phyloP scores from a whole-genome alignment of 2,797 vertebrate genomes.

The Parauchenoglanis punctatus region DNA sequence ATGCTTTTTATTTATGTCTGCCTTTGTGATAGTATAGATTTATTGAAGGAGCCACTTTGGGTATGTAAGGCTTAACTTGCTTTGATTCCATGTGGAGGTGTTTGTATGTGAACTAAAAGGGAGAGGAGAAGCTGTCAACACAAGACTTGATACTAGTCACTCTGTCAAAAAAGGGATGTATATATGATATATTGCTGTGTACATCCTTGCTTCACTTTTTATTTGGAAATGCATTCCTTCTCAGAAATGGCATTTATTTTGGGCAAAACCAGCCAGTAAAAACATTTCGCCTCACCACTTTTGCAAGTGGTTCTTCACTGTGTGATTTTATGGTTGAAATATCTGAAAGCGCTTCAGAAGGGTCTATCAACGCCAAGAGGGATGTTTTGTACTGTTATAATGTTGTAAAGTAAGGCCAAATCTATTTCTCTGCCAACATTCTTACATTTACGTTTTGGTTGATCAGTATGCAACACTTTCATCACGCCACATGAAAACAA shows the following conservation, averaged over 20 bases:
- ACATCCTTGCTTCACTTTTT: conserved; percentile 3
- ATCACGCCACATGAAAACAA: conserved; percentile 13
- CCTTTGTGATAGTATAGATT: conserved; percentile 27
- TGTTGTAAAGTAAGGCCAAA: conserved; percentile 12
- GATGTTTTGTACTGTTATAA: conserved; percentile 8
- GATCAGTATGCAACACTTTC: conserved; percentile 34
- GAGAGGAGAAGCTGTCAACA: conserved; percentile 26
- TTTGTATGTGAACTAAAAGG: conserved; percentile 41
- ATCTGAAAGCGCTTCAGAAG: conserved; percentile 15
- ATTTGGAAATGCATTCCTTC: conserved; percentile 28
- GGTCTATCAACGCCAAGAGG: conserved; percentile 11
- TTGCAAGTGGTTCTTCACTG: conserved; percentile 8
- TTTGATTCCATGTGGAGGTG: conserved; percentile 3
- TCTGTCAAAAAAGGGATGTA: neutral
- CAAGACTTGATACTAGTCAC: conserved; percentile 9
- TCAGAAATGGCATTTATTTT: conserved; percentile 11
- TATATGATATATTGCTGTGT: conserved; percentile 21
- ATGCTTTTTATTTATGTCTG: conserved; percentile 9
- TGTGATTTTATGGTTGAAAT: conserved; percentile 25
- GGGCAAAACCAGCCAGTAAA: conserved; percentile 27
- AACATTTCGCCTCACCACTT: conserved; percentile 16
- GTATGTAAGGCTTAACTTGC: conserved; percentile 24
- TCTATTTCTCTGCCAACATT: conserved; percentile 31
- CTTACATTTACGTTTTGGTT: conserved; percentile 34
- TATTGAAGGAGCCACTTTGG: conserved; percentile 18